A percentile compares a stretch with the other conserved stretches of the same genome.
Evolutionary conservation across 1,140 invertebrate genomes (phyloP).

Genomic region (Macrobrachium nipponense): DNA sequence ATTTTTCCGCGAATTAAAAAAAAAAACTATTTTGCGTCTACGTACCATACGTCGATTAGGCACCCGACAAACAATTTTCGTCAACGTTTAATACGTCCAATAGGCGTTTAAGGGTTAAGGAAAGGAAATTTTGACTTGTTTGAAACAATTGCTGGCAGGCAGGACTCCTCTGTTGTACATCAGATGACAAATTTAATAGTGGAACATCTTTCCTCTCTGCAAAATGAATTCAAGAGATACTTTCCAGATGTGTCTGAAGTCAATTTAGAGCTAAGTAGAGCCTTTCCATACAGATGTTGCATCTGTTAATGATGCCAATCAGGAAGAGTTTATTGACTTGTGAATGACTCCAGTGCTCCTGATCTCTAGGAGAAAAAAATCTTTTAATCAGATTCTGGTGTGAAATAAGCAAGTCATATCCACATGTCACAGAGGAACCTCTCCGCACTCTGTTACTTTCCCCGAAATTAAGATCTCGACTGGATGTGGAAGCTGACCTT

Average conservation of each 20-base stretch:
- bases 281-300: neutral
- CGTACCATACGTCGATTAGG: too few relatives aligned
- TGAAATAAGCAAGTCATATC: slow-evolving; percentile 6
- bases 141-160: too few relatives aligned
- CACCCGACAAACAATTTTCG: too few relatives aligned
- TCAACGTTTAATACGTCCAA: too few relatives aligned
- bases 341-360: neutral
- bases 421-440: neutral
- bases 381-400: neutral
- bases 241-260: neutral
- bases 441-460: neutral
- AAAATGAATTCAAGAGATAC: too few relatives aligned
- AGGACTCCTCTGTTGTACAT: too few relatives aligned
- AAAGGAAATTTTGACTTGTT: too few relatives aligned
- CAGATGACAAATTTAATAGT: too few relatives aligned
- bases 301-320: neutral
- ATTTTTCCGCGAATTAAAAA: too few relatives aligned
- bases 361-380: neutral
- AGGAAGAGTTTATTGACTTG: neutral
- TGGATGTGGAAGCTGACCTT: neutral
- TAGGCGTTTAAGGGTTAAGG: too few relatives aligned
- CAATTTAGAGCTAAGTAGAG: neutral
- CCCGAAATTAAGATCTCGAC: neutral
- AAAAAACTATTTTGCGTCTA: too few relatives aligned
- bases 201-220: too few relatives aligned